Evolutionary conservation across 2,888 invertebrate genomes (phyloP).

Genomic region (Mythimna vitellina): DNA sequence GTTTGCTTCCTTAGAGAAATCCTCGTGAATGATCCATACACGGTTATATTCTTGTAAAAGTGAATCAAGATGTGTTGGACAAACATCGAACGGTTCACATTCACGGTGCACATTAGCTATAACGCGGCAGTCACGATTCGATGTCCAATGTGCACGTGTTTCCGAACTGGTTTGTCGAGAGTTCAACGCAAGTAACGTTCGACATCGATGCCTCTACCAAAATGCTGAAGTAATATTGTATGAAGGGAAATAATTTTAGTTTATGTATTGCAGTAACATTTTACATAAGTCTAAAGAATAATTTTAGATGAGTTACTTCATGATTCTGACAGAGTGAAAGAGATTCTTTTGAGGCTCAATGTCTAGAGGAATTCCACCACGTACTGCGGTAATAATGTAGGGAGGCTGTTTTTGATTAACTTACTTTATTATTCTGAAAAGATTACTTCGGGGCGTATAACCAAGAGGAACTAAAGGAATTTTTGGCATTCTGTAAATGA

Average conservation of each 20-base stretch:
- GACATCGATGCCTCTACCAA: conserved; percentile 36
- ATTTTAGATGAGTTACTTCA: conserved; percentile 5
- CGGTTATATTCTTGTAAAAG: conserved; percentile 37
- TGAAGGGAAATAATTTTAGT: too few relatives aligned
- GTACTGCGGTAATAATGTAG: conserved; percentile 2
- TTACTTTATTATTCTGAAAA: neutral
- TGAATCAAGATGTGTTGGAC: conserved; percentile 47
- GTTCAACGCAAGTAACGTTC: conserved; percentile 50
- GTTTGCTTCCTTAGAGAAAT: neutral
- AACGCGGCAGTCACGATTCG: conserved; percentile 81
- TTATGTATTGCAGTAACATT: too few relatives aligned
- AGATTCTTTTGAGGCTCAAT: neutral
- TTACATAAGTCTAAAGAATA: neutral
- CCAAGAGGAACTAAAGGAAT: neutral
- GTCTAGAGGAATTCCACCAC: neutral
- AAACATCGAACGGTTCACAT: conserved; percentile 51
- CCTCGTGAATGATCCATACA: conserved; percentile 9
- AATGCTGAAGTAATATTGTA: conserved; percentile 33
- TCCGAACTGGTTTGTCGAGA: conserved; percentile 70
- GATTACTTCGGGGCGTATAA: neutral
- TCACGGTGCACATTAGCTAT: conserved; percentile 63
- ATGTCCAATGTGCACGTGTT: conserved; percentile 77
- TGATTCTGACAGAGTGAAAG: neutral
- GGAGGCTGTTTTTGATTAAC: neutral
- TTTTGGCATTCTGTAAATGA: neutral